A percentile compares a stretch with the other conserved stretches of the same genome.
Conservation (phyloP, 2,888 invertebrate species). For the Scaeva pyrastri region DNA sequence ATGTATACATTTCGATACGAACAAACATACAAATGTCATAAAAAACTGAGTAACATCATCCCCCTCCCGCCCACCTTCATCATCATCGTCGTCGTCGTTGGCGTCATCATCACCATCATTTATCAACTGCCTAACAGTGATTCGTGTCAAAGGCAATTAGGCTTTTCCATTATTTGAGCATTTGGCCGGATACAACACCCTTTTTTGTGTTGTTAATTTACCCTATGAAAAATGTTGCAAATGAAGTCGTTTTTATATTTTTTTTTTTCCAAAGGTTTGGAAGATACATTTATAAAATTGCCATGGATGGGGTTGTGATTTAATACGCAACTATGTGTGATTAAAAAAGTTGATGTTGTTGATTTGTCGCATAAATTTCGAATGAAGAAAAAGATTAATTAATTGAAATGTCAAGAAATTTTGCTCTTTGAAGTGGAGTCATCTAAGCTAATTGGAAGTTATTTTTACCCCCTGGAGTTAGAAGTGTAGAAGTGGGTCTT, state of each 20-base stretch:
- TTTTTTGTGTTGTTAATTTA: constrained; percentile 48
- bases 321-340: neutral
- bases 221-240: constrained; percentile 43
- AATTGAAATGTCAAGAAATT: too few relatives aligned
- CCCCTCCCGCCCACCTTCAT: too few relatives aligned
- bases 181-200: constrained; percentile 60
- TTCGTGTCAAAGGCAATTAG: constrained; percentile 64
- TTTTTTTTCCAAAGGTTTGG: neutral
- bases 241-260: constrained; percentile 7
- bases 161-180: constrained; percentile 63
- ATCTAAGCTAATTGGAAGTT: too few relatives aligned
- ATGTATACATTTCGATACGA: neutral
- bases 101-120: constrained; percentile 49
- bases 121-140: constrained; percentile 66
- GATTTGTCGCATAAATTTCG: neutral
- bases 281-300: neutral
- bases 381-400: too few relatives aligned
- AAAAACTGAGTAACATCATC: constrained; percentile 21
- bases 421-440: too few relatives aligned
- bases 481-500: too few relatives aligned
- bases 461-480: too few relatives aligned
- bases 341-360: neutral
- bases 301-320: neutral
- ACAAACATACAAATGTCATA: neutral
- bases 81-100: constrained; percentile 25